A percentile compares a stretch with the other conserved stretches of the same genome.
Evolutionary conservation across 2,113 vertebrate genomes (phyloP).

Genomic region (Aptenodytes patagonicus): DNA sequence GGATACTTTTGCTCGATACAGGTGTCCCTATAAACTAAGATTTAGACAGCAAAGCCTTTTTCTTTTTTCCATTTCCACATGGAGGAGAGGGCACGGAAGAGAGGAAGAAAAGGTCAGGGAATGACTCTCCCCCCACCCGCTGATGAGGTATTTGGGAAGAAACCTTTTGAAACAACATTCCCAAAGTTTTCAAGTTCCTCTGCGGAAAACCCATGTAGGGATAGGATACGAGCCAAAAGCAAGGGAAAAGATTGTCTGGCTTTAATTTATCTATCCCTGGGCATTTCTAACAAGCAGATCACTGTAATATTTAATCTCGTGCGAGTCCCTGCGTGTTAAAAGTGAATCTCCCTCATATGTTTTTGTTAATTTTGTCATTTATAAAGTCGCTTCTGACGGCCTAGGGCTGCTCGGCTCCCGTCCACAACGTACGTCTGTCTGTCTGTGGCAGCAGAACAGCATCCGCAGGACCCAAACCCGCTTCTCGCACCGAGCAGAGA

Average conservation of each 20-base stretch:
- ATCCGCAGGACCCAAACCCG: background rate
- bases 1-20: background rate
- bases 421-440: accelerated
- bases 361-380: slow-evolving; percentile 21
- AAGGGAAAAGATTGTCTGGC: slow-evolving; percentile 36
- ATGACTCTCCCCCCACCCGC: background rate
- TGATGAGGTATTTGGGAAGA: slow-evolving; percentile 50
- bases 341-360: background rate
- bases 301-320: slow-evolving; percentile 15
- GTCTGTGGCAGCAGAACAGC: background rate
- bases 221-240: slow-evolving; percentile 28
- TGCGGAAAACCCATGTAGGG: slow-evolving; percentile 43
- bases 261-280: slow-evolving; percentile 52
- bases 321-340: background rate
- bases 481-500: accelerated
- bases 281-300: slow-evolving; percentile 36
- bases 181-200: slow-evolving; percentile 42
- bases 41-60: background rate
- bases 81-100: background rate
- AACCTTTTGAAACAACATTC: slow-evolving; percentile 54
- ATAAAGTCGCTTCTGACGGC: background rate
- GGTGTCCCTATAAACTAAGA: background rate
- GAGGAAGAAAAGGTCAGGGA: slow-evolving; percentile 16
- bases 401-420: background rate
- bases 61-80: background rate